phyloP scores from a whole-genome alignment of 2,888 invertebrate genomes.

The Scaptomyza reducta region DNA sequence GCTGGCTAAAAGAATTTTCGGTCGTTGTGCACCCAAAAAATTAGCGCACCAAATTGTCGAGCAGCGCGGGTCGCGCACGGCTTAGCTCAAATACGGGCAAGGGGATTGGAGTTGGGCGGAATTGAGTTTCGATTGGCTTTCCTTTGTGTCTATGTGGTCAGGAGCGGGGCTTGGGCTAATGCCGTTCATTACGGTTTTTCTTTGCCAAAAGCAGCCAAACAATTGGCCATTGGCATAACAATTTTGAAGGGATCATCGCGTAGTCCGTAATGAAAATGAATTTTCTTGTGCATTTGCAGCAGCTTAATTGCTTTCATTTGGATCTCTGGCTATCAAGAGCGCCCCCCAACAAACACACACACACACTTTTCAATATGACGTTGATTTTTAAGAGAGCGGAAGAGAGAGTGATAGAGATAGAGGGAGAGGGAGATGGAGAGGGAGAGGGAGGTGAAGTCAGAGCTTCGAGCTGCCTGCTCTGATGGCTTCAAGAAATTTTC shows the following conservation, averaged over 20 bases:
- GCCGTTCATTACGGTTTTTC: slow-evolving; percentile 64
- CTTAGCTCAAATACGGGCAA: slow-evolving; percentile 31
- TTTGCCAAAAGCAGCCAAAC: slow-evolving; percentile 39
- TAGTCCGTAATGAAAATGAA: slow-evolving; percentile 65
- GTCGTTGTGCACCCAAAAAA: slow-evolving; percentile 58
- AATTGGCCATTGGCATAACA: slow-evolving; percentile 44
- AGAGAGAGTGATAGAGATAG: too few species aligned
- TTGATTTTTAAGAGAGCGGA: slow-evolving; percentile 68
- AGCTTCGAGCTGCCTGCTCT: slow-evolving; percentile 28
- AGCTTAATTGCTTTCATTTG: slow-evolving; percentile 77
- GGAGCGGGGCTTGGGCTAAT: slow-evolving; percentile 50
- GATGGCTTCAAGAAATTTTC: slow-evolving; percentile 77
- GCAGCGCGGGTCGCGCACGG: slow-evolving; percentile 62
- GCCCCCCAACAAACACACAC: background rate
- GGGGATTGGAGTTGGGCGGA: background rate
- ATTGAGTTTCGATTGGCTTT: slow-evolving; percentile 16
- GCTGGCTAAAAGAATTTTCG: slow-evolving; percentile 34
- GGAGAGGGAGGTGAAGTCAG: background rate
- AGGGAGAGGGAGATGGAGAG: too few species aligned
- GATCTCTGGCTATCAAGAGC: slow-evolving; percentile 20
- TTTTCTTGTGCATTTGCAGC: slow-evolving; percentile 40
- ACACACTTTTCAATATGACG: slow-evolving; percentile 67
- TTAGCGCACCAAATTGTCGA: slow-evolving; percentile 66
- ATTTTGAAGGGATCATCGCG: slow-evolving; percentile 15
- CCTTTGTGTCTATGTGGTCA: slow-evolving; percentile 23